Evolutionary conservation across 2,797 vertebrate genomes (phyloP), one percentile per base, ranked within the genome.

Genomic region (Poeciliopsis turneri): DNA sequence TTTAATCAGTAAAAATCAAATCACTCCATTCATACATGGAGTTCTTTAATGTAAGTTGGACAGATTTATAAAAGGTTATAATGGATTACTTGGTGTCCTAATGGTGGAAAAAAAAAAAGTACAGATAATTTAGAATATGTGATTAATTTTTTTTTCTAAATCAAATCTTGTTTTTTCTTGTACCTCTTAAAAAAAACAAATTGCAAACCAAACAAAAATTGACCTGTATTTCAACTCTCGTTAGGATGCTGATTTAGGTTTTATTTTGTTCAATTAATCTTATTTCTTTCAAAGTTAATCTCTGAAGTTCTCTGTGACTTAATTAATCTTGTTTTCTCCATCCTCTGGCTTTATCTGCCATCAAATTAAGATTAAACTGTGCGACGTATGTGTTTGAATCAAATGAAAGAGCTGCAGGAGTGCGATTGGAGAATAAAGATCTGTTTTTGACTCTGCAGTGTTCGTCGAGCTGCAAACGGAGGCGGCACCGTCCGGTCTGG

Each of bases 401-500:
- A 49, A 25, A 28, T 73, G 16, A 10, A 51, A 64, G 41, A 20
- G 36, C 13, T 41, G 15, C 23, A 39, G 30, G 16, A 76, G 61
- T 18, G 70, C 28, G 68, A 28, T 18, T 6, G 12, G 25, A 28
- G 41, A 28, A 16, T 70, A 70, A 12, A 51, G 4, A 61, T 79
- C 51, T 80, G 5, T 70, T 77, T 61, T 61, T 80, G 2, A 1
- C n/a, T 39, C 43, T 78, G 81, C 89, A 96, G 95, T 16, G 84
- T 72, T 82, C 91, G 92, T 12, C 86, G 57, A 20, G 59, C 78
- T 73, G 47, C 49, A 0, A 90, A 92, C 33, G 90, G 80, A 25
- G 89, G 87, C 1, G 74, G 51, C n/a, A 83, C 87, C 5, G 1
- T 88, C 11, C 87, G 1, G 0, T 90, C 93, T 0, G 79, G 92